A percentile compares a stretch with the other conserved stretches of the same genome.
Conservation (phyloP, 2,113 vertebrate species). For the Myiozetetes cayanensis region DNA sequence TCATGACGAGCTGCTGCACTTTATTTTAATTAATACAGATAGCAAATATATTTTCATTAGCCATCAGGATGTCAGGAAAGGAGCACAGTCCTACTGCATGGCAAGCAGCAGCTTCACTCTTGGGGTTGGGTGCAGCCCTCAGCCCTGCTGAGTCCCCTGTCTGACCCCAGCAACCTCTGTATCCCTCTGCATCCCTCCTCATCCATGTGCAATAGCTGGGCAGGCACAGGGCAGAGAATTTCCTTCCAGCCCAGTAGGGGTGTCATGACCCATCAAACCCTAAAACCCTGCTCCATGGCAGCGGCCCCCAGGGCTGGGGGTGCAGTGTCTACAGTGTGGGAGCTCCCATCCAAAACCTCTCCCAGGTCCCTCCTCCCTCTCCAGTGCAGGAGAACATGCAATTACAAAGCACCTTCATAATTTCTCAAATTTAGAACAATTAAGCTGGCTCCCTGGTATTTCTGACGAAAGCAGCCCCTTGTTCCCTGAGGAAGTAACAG, state of each 20-base stretch:
- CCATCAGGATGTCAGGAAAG: background rate
- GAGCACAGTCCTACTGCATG: background rate
- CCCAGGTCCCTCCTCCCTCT: background rate
- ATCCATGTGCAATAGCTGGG: background rate
- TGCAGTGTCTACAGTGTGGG: background rate
- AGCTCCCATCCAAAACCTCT: background rate
- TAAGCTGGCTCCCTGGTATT: background rate
- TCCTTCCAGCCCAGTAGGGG: fast-evolving
- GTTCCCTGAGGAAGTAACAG: background rate
- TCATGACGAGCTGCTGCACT: background rate
- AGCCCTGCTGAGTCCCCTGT: background rate
- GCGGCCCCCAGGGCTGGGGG: background rate
- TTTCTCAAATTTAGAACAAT: constrained; percentile 22
- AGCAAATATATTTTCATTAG: constrained; percentile 48
- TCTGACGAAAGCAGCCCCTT: constrained; percentile 5
- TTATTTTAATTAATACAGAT: constrained; percentile 63
- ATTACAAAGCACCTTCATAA: background rate
- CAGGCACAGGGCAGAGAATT: background rate
- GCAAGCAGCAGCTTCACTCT: background rate
- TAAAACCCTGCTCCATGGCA: background rate
- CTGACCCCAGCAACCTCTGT: fast-evolving
- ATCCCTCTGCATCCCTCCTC: background rate
- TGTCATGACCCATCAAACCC: background rate
- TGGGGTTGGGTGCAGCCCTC: background rate
- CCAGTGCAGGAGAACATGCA: background rate